Base-by-base conservation (phyloP, 2,113 vertebrate genomes). In the Barbus barbus region DNA sequence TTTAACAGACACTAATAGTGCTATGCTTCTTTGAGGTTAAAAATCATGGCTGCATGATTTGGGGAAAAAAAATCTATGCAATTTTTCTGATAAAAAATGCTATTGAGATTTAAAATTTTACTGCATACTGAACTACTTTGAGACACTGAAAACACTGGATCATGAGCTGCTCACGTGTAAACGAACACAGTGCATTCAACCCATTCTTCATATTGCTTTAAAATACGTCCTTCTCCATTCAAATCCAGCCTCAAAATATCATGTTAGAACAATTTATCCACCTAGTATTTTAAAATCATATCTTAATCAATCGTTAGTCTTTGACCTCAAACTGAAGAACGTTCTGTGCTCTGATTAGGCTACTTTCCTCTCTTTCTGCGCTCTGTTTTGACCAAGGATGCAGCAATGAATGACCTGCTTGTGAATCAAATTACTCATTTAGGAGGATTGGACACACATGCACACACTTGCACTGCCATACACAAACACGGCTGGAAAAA, bases 401-500 rank as follows among this genome's bases (percentile, higher is more conserved):
- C 9, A 2, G 22, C 28, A 36, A 71, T 69, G 53, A 67, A 71
- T 51, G 63, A 24, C 79, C 79, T 71, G 11, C 31, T 56, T 82
- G 65, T 71, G 46, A 71, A 71, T 56, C 60, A 65, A 80, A 80
- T 65, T 46, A 67, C 26, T 80, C 41, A 80, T 80, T 63, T 63
- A 80, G 78, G 26, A n/a, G 78, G n/a, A 80, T 8, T 80, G 26
- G 78, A 9, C 48, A n/a, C n/a, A n/a, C n/a, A 65, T 67, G 33
- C 44, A 67, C 14, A 56, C 61, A 77, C 26, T 77, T 61, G 31
- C 72, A 63, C 18, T 3, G 14, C 11, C 36, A 3, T 13, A 46
- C 36, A 83, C 18, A 46, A 31, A 31, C 24, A 67, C 24, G 9
- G 12, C 53, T 28, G 36, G 38, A 46, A 48, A 78, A 51, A 51